phyloP scores from a whole-genome alignment of 2,113 vertebrate species.

The Megaptera novaeangliae region DNA sequence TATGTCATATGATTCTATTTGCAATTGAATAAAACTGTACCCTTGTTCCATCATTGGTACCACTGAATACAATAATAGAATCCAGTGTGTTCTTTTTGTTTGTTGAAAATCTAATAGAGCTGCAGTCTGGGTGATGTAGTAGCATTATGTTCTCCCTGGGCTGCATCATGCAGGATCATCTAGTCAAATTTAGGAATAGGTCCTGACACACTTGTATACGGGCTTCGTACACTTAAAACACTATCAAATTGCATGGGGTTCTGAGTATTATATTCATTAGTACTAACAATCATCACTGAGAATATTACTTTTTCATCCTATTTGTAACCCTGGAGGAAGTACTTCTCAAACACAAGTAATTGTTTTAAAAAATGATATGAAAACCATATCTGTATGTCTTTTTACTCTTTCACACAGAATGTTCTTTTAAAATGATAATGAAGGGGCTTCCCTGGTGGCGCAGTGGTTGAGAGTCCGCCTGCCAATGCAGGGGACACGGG shows the following conservation, averaged over 20 bases:
- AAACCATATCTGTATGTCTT: neutral
- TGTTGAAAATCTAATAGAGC: conserved; percentile 10
- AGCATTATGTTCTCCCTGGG: neutral
- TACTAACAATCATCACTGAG: neutral
- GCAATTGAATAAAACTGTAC: neutral
- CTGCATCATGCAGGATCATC: neutral
- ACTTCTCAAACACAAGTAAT: neutral
- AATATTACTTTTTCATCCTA: neutral
- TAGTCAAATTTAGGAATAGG: neutral
- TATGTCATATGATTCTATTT: neutral
- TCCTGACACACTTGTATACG: neutral
- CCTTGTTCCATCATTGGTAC: neutral
- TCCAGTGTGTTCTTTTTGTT: neutral
- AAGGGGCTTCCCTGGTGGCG: no score
- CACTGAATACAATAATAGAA: neutral
- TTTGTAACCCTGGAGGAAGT: neutral
- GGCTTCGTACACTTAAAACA: neutral
- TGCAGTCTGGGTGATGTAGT: neutral
- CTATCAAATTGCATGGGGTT: neutral
- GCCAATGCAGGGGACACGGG: no score
- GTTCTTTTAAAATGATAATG: neutral
- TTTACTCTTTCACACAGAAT: neutral
- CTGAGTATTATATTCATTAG: neutral
- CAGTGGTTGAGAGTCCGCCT: no score
- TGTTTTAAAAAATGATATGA: neutral